phyloP scores from a whole-genome alignment of 2,797 vertebrate species.

The Rhabdomys pumilio region DNA sequence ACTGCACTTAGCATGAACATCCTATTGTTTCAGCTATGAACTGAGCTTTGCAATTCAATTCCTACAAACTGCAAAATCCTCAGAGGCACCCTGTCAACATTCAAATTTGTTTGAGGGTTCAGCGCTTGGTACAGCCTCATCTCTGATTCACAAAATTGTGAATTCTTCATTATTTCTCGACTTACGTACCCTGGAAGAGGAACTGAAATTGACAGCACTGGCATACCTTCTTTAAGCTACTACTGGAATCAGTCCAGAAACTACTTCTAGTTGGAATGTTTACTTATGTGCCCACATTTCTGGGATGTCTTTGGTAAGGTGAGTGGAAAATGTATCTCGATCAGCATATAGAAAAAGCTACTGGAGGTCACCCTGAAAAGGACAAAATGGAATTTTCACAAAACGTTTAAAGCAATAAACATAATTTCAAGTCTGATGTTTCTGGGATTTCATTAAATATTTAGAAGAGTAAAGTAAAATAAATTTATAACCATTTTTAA shows the following conservation, averaged over 20 bases:
- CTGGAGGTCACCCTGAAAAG: not conserved
- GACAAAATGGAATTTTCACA: not conserved
- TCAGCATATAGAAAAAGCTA: not conserved
- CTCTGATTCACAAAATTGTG: not conserved
- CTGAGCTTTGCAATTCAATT: not conserved
- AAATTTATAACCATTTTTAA: slow-evolving; percentile 42
- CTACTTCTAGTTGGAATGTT: not conserved
- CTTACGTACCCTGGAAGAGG: not conserved
- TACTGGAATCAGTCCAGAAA: not conserved
- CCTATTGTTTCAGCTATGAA: not conserved
- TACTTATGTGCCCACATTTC: not conserved
- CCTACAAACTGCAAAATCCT: not conserved
- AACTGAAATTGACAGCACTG: not conserved
- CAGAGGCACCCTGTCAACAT: not conserved
- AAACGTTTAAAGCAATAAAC: slow-evolving; percentile 9
- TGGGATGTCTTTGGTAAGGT: not conserved
- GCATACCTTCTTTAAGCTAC: not conserved
- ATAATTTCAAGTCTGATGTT: slow-evolving; percentile 22
- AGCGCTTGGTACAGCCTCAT: not conserved
- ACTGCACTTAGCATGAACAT: slow-evolving; percentile 12
- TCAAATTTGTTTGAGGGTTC: not conserved
- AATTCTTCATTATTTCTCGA: not conserved
- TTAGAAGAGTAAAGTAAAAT: slow-evolving; percentile 61
- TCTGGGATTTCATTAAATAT: slow-evolving; percentile 59
- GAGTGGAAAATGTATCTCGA: not conserved